These are phyloP conservation scores for Nycticorax nycticorax DNA, from an alignment of 2,113 vertebrate species.

Conservation along the genomic window DNA sequence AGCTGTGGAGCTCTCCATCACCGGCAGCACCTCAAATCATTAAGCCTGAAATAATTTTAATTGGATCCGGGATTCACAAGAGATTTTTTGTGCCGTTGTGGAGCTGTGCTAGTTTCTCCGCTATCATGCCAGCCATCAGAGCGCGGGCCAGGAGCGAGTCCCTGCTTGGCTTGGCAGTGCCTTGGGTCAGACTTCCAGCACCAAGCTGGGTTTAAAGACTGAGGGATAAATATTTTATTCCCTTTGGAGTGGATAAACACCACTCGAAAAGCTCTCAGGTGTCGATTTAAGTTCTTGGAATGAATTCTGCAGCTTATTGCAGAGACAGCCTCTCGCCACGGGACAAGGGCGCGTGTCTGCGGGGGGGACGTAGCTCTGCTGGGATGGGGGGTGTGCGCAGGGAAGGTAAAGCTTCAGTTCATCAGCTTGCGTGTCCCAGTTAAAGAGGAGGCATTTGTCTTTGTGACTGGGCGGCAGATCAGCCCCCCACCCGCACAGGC, in stretches of 20 bases:
- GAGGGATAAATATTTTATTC: not conserved
- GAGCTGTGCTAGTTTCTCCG: not conserved
- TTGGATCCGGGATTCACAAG: not conserved
- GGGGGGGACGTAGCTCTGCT: not conserved
- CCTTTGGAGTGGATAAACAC: not conserved
- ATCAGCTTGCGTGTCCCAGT: not conserved
- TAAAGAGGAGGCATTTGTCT: not conserved
- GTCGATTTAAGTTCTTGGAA: not conserved
- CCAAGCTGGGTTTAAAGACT: not conserved
- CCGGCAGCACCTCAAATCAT: not conserved
- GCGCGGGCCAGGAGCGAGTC: not conserved
- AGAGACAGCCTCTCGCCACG: accelerated
- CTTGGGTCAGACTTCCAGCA: not conserved
- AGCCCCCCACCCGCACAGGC: not conserved
- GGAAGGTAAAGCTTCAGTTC: not conserved
- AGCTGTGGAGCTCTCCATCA: not conserved
- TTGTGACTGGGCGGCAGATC: not conserved
- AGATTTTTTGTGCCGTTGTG: not conserved
- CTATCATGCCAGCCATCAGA: accelerated
- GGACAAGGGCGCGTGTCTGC: not conserved
- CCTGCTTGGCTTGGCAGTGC: not conserved
- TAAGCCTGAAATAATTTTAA: constrained; percentile 41
- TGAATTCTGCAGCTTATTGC: not conserved
- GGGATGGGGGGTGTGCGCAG: not conserved
- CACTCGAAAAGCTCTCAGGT: not conserved